Evolutionary conservation across 2,797 vertebrate species (phyloP).

Genomic region (Enoplosus armatus): DNA sequence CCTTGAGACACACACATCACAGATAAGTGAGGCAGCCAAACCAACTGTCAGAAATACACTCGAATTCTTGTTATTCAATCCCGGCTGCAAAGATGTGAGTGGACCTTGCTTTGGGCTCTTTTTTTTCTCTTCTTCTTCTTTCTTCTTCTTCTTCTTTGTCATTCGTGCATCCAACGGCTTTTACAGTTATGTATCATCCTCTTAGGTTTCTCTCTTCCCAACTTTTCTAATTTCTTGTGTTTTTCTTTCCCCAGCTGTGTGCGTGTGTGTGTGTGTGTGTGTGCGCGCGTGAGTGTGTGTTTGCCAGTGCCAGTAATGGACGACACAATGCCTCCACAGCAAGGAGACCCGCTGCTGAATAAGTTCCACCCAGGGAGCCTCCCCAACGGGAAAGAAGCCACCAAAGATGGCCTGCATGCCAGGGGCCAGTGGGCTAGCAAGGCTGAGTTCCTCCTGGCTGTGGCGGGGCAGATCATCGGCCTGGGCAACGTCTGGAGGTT

Average conservation of each 20-base stretch:
- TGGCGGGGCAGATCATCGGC: slow-evolving; percentile 85
- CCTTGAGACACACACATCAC: slow-evolving; percentile 34
- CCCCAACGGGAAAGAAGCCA: slow-evolving; percentile 20
- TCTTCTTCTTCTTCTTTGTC: neutral
- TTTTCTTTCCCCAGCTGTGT: slow-evolving; percentile 37
- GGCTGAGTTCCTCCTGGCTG: slow-evolving; percentile 82
- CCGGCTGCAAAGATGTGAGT: slow-evolving; percentile 36
- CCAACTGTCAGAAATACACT: slow-evolving; percentile 33
- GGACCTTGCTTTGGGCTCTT: too few species aligned
- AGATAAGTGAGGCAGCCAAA: slow-evolving; percentile 64
- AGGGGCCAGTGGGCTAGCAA: slow-evolving; percentile 84
- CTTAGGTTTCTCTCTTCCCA: fast-evolving
- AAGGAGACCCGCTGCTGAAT: slow-evolving; percentile 41
- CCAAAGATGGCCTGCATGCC: slow-evolving; percentile 60
- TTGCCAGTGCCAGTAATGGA: slow-evolving; percentile 60
- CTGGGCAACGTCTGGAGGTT: slow-evolving; percentile 86
- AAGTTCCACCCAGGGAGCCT: slow-evolving; percentile 29
- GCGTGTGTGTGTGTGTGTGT: slow-evolving; percentile 37
- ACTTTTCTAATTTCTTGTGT: neutral
- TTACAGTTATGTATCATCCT: neutral
- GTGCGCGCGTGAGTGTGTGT: slow-evolving; percentile 40
- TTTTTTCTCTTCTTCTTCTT: fast-evolving
- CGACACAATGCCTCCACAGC: slow-evolving; percentile 36
- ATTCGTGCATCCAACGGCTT: neutral
- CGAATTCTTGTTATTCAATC: neutral